Evolutionary conservation across 2,797 vertebrate species (phyloP).

Genomic region (Rhinatrema bivittatum): DNA sequence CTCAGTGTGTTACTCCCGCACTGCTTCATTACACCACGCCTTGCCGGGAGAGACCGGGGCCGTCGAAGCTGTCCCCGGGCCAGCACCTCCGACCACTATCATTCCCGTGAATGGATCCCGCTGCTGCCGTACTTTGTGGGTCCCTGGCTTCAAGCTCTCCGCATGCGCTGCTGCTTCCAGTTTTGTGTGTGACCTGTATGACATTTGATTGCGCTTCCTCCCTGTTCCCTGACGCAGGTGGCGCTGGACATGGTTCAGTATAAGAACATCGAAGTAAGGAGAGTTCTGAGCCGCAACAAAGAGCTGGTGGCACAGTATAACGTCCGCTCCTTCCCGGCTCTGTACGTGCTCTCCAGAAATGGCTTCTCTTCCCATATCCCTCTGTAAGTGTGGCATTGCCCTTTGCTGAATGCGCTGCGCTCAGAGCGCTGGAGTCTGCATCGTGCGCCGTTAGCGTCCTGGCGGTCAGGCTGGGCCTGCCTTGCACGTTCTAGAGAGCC

Average conservation of each 20-base stretch:
- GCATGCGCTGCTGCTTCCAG: too few species aligned
- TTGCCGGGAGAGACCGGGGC: slow-evolving; percentile 1
- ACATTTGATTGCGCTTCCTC: too few species aligned
- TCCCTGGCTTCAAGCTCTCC: too few species aligned
- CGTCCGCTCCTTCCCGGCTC: slow-evolving; percentile 77
- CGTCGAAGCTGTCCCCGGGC: not conserved
- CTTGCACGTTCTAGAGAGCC: not conserved
- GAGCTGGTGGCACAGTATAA: slow-evolving; percentile 60
- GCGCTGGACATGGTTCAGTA: slow-evolving; percentile 82
- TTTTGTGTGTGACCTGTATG: too few species aligned
- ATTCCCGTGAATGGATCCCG: too few species aligned
- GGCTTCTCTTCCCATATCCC: slow-evolving; percentile 59
- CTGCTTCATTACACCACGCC: slow-evolving; percentile 3
- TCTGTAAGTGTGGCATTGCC: slow-evolving; percentile 60
- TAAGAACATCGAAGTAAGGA: slow-evolving; percentile 69
- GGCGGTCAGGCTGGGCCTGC: too few species aligned
- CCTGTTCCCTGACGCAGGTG: too few species aligned
- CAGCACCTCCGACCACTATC: too few species aligned
- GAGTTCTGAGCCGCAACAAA: slow-evolving; percentile 64
- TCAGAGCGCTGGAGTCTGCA: not conserved
- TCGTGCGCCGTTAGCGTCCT: too few species aligned
- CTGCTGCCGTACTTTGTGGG: too few species aligned
- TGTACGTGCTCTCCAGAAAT: slow-evolving; percentile 64
- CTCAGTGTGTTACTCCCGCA: not conserved
- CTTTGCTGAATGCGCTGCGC: not conserved